Conservation (phyloP, 2,888 invertebrate species). For the Charanyca ferruginea region DNA sequence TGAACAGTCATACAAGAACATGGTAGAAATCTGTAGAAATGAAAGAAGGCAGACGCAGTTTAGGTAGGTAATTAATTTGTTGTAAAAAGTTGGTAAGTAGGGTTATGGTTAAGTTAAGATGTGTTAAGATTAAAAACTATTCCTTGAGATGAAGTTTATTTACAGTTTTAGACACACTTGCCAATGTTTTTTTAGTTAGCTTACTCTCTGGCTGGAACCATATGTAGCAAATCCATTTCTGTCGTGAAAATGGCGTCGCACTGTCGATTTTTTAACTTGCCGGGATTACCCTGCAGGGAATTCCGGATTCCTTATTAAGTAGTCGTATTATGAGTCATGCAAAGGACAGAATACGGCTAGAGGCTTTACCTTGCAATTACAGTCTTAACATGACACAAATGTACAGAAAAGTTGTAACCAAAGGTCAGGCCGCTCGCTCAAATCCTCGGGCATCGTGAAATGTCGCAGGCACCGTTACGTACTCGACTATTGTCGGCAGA, state of each 20-base stretch:
- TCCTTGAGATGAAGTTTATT: not conserved
- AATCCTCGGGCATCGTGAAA: slow-evolving; percentile 75
- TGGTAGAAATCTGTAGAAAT: too few relatives aligned
- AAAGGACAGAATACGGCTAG: not conserved
- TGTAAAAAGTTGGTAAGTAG: not conserved
- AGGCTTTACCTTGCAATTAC: not conserved
- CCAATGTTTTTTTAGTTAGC: not conserved
- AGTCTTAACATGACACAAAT: not conserved
- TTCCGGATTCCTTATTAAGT: not conserved
- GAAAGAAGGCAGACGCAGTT: too few relatives aligned
- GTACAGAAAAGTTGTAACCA: not conserved
- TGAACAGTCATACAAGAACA: too few relatives aligned
- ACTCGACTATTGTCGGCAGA: slow-evolving; percentile 69
- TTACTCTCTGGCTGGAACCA: not conserved
- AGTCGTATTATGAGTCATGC: not conserved
- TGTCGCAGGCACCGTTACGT: slow-evolving; percentile 81
- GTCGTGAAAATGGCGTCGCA: not conserved
- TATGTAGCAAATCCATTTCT: not conserved
- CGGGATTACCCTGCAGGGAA: slow-evolving; percentile 3
- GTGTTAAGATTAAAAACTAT: not conserved
- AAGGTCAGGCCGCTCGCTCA: slow-evolving; percentile 52
- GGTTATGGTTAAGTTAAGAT: not conserved
- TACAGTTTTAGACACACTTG: not conserved
- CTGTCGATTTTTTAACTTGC: not conserved
- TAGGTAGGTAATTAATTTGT: not conserved